phyloP scores from a whole-genome alignment of 23 tunicate genomes.

The Ciona savignyi region DNA sequence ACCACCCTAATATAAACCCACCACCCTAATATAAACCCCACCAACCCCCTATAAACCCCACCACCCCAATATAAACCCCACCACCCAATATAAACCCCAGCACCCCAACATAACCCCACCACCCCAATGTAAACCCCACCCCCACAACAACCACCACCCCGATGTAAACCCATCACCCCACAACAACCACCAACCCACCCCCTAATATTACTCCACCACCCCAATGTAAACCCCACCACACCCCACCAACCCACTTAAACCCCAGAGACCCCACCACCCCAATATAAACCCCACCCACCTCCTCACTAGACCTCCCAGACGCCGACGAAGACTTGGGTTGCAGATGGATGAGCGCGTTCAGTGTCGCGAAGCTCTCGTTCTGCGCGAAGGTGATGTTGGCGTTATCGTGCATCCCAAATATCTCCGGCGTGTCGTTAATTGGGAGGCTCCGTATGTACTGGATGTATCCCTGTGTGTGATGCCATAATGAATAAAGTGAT shows the following conservation, averaged over 20 bases:
- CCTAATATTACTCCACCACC: too few relatives aligned
- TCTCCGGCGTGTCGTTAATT: slow-evolving; percentile 96
- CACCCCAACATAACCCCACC: too few relatives aligned
- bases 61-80: too few relatives aligned
- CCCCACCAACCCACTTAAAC: too few relatives aligned
- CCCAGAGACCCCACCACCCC: not conserved
- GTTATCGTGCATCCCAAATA: slow-evolving; percentile 98
- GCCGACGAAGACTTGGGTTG: slow-evolving; percentile 93
- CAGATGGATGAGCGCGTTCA: slow-evolving; percentile 77
- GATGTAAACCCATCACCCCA: too few relatives aligned
- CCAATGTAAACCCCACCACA: not conserved
- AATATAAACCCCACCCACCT: slow-evolving; percentile 30
- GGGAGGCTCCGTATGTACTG: slow-evolving; percentile 90
- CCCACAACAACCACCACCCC: too few relatives aligned
- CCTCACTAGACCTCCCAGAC: slow-evolving; percentile 94
- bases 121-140: too few relatives aligned
- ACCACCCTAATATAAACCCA: too few relatives aligned
- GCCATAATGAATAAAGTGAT: not conserved
- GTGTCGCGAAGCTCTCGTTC: slow-evolving; percentile 85
- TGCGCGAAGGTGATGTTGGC: slow-evolving; percentile 98
- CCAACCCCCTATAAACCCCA: too few relatives aligned
- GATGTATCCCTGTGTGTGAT: slow-evolving; percentile 65
- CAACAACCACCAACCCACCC: too few relatives aligned
- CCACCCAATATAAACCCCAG: too few relatives aligned
- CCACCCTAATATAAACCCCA: too few relatives aligned